These are phyloP conservation scores for Solea solea DNA, from an alignment of 2,113 vertebrate species.

Conservation along the genomic window DNA sequence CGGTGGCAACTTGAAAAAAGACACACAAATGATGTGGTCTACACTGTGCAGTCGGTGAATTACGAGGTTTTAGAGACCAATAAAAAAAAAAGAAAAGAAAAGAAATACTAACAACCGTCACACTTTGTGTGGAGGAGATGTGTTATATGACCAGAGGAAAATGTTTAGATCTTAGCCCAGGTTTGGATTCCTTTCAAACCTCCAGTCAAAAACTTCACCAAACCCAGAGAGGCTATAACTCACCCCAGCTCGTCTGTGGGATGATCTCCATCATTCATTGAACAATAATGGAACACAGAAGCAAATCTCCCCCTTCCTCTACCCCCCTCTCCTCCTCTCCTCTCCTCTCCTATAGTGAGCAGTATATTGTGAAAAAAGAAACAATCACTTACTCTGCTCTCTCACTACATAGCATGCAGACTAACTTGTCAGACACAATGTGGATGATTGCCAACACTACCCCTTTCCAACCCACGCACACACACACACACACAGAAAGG, in stretches of 20 bases:
- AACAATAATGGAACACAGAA: constrained; percentile 4
- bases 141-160: constrained; percentile 11
- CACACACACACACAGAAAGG: no score
- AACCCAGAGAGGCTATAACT: constrained; percentile 33
- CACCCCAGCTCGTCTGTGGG: constrained; percentile 6
- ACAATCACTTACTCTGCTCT: constrained; percentile 1
- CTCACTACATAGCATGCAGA: constrained; percentile 24
- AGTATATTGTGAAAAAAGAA: constrained; percentile 31
- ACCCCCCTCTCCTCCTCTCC: background rate
- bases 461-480: constrained; percentile 1
- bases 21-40: background rate
- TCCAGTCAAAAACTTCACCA: constrained; percentile 17
- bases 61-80: no score
- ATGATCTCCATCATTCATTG: constrained; percentile 42
- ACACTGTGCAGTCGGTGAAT: background rate
- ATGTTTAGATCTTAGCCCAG: constrained; percentile 17
- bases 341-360: background rate
- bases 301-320: constrained; percentile 6
- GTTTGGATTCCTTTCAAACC: constrained; percentile 47
- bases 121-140: background rate
- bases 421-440: background rate
- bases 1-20: constrained; percentile 2
- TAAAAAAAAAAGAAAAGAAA: constrained; percentile 4
- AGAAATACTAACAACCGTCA: constrained; percentile 1
- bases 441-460: constrained; percentile 20